Evolutionary conservation across 2,797 vertebrate genomes (phyloP).

Genomic region (Rallus crepitans): DNA sequence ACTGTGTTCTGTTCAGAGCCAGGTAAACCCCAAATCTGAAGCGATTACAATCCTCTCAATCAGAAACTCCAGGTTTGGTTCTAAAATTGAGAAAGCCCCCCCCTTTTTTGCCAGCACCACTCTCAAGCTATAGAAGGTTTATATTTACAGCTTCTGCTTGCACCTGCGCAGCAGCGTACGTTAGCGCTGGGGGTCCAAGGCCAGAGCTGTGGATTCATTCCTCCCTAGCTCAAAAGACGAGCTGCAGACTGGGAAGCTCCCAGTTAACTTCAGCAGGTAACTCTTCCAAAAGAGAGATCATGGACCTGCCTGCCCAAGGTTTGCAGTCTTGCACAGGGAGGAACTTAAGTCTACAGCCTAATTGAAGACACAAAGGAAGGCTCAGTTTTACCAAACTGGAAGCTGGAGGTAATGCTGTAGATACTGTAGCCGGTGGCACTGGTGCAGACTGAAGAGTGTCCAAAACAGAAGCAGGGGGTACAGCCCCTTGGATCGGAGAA

Average conservation of each 20-base stretch:
- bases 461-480: constrained; percentile 95
- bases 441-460: constrained; percentile 94
- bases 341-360: background rate
- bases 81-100: background rate
- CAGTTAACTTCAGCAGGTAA: background rate
- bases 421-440: constrained; percentile 86
- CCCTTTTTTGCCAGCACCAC: background rate
- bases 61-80: background rate
- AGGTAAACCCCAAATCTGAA: background rate
- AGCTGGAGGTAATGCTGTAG: constrained; percentile 84
- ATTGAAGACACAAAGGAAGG: background rate
- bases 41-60: background rate
- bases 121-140: background rate
- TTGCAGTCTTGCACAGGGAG: background rate
- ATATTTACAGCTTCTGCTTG: background rate
- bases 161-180: fast-evolving
- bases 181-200: fast-evolving
- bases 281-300: background rate
- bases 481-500: constrained; percentile 88
- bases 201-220: background rate
- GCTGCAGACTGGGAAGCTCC: background rate
- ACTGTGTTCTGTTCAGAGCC: background rate
- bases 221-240: background rate
- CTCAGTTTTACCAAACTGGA: constrained; percentile 83
- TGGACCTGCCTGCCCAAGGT: background rate